Conservation (phyloP, 2,797 vertebrate species). For the Coracias cyanogaster region DNA sequence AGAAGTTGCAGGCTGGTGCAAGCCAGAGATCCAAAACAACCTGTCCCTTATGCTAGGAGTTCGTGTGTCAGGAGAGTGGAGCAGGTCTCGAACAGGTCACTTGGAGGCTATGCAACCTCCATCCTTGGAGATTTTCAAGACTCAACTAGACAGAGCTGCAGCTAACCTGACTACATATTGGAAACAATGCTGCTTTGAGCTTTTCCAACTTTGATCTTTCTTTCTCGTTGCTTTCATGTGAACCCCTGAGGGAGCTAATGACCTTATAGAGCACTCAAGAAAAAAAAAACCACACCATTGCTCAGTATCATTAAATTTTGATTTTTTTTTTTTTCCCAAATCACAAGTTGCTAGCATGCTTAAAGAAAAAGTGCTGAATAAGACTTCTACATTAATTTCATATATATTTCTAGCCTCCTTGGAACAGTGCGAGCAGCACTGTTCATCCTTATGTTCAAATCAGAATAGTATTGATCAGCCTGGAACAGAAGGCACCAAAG, state of each 20-base stretch:
- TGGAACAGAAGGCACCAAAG: background rate
- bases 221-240: conserved; percentile 23
- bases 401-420: background rate
- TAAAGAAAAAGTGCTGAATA: background rate
- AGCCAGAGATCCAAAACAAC: background rate
- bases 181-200: conserved; percentile 55
- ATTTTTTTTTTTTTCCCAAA: background rate
- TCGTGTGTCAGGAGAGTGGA: fast-evolving
- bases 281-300: no score
- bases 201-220: conserved; percentile 52
- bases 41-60: background rate
- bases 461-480: background rate
- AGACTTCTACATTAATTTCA: background rate
- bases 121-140: conserved; percentile 26
- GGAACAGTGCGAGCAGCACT: background rate
- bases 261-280: background rate
- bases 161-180: background rate
- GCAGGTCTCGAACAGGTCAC: background rate
- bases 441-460: background rate
- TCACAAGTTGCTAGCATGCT: background rate
- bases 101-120: background rate
- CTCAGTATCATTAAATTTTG: background rate
- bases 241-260: background rate
- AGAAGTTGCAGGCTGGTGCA: background rate
- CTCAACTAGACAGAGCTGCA: background rate